These are phyloP conservation scores for Plebejus anna DNA, from an alignment of 2,888 invertebrate species.

Conservation along the genomic window DNA sequence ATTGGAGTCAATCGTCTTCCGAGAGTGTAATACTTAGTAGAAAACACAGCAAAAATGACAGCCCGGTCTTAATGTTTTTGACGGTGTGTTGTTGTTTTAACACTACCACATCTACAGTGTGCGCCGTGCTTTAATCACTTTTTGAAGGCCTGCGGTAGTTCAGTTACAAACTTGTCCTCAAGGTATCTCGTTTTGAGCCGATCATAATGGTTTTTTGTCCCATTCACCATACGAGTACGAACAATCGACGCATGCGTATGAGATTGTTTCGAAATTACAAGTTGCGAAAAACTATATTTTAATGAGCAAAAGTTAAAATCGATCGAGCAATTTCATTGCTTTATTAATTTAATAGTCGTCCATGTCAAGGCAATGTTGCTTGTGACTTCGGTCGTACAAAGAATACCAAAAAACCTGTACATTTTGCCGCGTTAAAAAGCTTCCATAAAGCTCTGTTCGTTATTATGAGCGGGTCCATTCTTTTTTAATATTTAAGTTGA, in stretches of 20 bases:
- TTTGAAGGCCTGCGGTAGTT: constrained; percentile 6
- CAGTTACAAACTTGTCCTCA: constrained; percentile 58
- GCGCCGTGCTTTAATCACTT: background rate
- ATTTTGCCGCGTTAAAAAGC: too few species aligned
- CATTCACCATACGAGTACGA: constrained; percentile 59
- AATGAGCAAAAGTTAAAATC: constrained; percentile 4
- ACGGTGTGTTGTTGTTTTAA: too few species aligned
- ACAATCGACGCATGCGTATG: constrained; percentile 41
- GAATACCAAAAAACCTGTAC: too few species aligned
- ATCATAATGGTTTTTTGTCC: constrained; percentile 66
- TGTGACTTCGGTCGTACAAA: too few species aligned
- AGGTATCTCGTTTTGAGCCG: constrained; percentile 67
- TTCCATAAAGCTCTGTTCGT: too few species aligned
- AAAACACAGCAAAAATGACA: too few species aligned
- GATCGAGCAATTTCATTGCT: background rate
- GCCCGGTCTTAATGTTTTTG: too few species aligned
- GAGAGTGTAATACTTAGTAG: too few species aligned
- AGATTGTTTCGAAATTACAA: constrained; percentile 3
- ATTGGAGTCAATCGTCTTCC: too few species aligned
- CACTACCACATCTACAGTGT: background rate
- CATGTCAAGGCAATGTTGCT: too few species aligned
- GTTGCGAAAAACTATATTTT: constrained; percentile 10
- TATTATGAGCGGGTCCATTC: too few species aligned
- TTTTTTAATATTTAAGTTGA: too few species aligned
- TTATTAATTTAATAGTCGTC: background rate